A percentile compares a stretch with the other conserved stretches of the same genome.
These are phyloP conservation scores for Dilophus febrilis DNA, from an alignment of 2,888 invertebrate species.

Conservation along the genomic window DNA sequence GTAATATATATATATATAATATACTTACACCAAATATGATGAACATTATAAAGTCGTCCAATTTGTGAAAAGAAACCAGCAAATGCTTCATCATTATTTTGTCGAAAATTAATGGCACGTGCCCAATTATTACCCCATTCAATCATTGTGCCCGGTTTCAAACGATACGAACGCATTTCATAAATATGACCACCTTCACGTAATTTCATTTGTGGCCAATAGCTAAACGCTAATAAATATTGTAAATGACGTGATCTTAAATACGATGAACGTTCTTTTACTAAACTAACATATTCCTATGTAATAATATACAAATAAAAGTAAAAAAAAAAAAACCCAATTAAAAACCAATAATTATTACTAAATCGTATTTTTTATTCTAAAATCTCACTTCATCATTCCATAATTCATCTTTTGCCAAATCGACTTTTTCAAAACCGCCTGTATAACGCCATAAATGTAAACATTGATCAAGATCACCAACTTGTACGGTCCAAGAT, in stretches of 20 bases:
- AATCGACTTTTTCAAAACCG: conserved; percentile 77
- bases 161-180: conserved; percentile 78
- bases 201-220: conserved; percentile 77
- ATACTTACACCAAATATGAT: conserved; percentile 96
- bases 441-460: conserved; percentile 93
- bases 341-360: no score
- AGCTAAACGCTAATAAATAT: conserved; percentile 89
- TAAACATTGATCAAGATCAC: conserved; percentile 93
- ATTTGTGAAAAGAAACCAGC: conserved; percentile 97
- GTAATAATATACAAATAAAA: conserved; percentile 10
- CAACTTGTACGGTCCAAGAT: conserved; percentile 91
- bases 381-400: conserved; percentile 42
- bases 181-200: conserved; percentile 68
- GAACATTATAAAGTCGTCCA: conserved; percentile 89
- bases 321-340: conserved; percentile 5
- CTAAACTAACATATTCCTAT: conserved; percentile 53
- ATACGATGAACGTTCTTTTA: conserved; percentile 58
- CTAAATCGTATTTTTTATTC: background rate
- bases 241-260: conserved; percentile 80
- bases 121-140: conserved; percentile 99
- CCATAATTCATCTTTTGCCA: conserved; percentile 49
- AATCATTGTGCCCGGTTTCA: conserved; percentile 98
- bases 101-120: conserved; percentile 76
- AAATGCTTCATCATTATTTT: conserved; percentile 86
- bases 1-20: conserved; percentile 3